A percentile compares a stretch with the other conserved stretches of the same genome.
Conservation (phyloP, 1,140 invertebrate genomes). For the Holcopasites calliopsidis region DNA sequence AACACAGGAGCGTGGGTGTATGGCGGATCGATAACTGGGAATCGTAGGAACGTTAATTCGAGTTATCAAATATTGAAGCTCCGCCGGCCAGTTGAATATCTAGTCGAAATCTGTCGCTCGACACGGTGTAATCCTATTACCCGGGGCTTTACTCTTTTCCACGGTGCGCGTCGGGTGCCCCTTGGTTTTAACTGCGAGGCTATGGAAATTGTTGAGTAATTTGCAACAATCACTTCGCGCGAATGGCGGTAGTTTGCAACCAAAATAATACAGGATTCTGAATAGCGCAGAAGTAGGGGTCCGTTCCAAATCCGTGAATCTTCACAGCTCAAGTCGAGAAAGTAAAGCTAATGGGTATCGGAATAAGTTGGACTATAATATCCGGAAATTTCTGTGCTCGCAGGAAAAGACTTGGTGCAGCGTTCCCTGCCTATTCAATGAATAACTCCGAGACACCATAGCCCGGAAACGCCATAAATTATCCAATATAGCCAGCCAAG, state of each 20-base stretch:
- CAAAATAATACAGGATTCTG: no score
- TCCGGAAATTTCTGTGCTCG: neutral
- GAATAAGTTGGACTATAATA: neutral
- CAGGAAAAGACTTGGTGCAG: neutral
- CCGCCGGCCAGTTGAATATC: constrained; percentile 16
- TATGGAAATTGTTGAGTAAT: no score
- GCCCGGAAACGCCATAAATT: constrained; percentile 15
- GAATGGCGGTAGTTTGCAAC: no score
- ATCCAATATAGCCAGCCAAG: neutral
- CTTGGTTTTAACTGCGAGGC: no score
- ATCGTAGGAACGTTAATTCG: constrained; percentile 29
- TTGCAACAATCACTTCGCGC: no score
- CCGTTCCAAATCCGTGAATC: no score
- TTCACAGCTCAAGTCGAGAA: no score
- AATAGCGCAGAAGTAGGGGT: no score
- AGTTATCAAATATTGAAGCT: constrained; percentile 32
- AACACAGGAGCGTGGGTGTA: neutral
- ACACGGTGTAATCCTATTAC: constrained; percentile 30
- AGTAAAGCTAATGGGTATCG: no score
- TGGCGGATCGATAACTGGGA: neutral
- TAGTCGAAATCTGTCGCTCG: constrained; percentile 25
- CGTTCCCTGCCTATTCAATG: neutral
- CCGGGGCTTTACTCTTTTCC: constrained; percentile 25
- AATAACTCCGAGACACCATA: neutral
- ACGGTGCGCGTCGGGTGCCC: neutral